These are phyloP conservation scores for Pachycephala philippinensis DNA, from an alignment of 2,113 vertebrate species.

Conservation along the genomic window DNA sequence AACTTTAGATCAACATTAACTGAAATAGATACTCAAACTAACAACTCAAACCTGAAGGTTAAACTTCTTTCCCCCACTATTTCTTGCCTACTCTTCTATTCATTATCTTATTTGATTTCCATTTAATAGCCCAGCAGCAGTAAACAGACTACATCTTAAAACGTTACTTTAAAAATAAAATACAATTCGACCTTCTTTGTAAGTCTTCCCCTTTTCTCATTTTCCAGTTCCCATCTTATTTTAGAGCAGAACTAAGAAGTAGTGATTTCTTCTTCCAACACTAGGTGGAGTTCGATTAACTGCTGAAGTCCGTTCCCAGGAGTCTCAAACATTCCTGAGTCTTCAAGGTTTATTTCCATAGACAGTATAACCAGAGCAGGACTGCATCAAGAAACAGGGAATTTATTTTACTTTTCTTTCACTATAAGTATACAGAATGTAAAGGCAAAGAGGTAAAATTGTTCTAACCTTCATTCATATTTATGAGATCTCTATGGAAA, in stretches of 20 bases:
- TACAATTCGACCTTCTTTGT: not conserved
- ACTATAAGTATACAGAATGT: not conserved
- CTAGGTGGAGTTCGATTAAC: not conserved
- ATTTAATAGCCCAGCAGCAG: not conserved
- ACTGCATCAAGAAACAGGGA: not conserved
- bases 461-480: not conserved
- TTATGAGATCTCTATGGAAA: not conserved
- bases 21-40: not conserved
- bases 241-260: not conserved
- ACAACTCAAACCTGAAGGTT: not conserved
- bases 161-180: not conserved
- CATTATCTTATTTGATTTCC: not conserved
- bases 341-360: not conserved
- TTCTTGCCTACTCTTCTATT: not conserved
- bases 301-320: not conserved
- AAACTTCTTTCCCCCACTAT: accelerated
- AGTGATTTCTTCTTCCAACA: not conserved
- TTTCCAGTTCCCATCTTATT: not conserved
- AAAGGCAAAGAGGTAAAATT: not conserved
- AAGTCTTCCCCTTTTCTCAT: not conserved
- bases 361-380: not conserved
- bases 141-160: not conserved
- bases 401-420: not conserved
- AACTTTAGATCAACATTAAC: not conserved
- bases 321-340: not conserved